Base-by-base conservation (phyloP, 2,113 vertebrate species). In the Gobius niger region DNA sequence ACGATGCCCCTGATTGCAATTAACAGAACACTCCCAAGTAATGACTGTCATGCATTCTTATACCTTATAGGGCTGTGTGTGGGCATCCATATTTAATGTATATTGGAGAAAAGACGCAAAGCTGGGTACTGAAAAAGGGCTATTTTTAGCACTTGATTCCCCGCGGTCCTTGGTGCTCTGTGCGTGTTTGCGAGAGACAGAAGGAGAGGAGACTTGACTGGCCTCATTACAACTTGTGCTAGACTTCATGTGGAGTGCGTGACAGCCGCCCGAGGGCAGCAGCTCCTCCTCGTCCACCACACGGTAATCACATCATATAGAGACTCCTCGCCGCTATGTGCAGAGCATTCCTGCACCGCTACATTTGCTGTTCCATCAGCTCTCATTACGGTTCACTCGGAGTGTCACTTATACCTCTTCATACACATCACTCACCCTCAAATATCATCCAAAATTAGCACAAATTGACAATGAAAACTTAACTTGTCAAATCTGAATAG, bases 281-380 rank as follows among this genome's bases (percentile, higher is more conserved):
- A 77, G 71, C 82, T 77, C 44, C 46, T 81, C 65, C 56, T 70
- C 60, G 7, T 64, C 61, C 81, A 80, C 70, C 47, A 70, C 73
- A 65, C 67, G 63, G 72, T 84, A 66, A 79, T 87, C 87, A 80
- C 63, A 85, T 82, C 78, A 79, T 75, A 87, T 85, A 81, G 88
- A 54, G 63, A 44, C 53, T 72, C 50, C 42, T 63, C 73, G 78
- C 62, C 76, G 57, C 57, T 52, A 77, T 68, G 68, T 42, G 44
- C 49, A 40, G 46, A 11, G 47, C 67, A 59, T 65, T 53, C 67
- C 53, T 73, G 34, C 61, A 60, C 70, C 68, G 50, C 15, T 41
- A 44, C 65, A 53, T 63, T 69, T 67, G 7, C 6, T 65, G 62
- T 1, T 4, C 63, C 65, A 65, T 63, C 67, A 74, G 51, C 60